A percentile compares a stretch with the other conserved stretches of the same genome.
phyloP scores from a whole-genome alignment of 2,888 invertebrate genomes.

The Caenorhabditis drosophilae region DNA sequence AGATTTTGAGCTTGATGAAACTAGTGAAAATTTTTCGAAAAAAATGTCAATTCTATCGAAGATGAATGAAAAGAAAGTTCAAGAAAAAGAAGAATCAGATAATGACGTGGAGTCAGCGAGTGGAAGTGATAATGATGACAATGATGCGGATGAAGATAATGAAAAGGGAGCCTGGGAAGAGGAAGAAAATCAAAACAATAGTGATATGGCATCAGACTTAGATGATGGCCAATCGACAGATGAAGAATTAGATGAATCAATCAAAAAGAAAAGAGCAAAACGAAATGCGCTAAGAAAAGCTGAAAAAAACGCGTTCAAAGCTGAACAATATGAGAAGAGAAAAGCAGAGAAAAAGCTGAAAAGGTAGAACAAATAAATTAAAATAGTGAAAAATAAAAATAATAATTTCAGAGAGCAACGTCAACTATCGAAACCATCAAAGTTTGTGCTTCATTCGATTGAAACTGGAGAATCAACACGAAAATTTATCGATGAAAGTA shows the following conservation, averaged over 20 bases:
- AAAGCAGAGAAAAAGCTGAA: constrained; percentile 34
- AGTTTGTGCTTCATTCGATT: constrained; percentile 47
- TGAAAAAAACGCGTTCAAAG: constrained; percentile 20
- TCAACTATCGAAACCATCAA: constrained; percentile 35
- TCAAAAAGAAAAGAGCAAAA: constrained; percentile 30
- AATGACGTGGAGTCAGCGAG: constrained; percentile 25
- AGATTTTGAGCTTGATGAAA: constrained; percentile 74
- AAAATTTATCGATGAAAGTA: constrained; percentile 45
- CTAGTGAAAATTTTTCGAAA: constrained; percentile 37
- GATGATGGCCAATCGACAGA: constrained; percentile 22
- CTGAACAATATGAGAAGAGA: constrained; percentile 28
- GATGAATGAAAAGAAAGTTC: constrained; percentile 16
- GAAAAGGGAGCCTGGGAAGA: constrained; percentile 17
- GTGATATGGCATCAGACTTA: constrained; percentile 27
- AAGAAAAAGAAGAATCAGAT: constrained; percentile 23
- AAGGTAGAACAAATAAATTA: no score
- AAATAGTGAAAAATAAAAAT: no score
- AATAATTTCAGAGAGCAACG: no score
- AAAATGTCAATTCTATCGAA: constrained; percentile 21
- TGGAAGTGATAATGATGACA: constrained; percentile 11
- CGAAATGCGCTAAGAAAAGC: constrained; percentile 14
- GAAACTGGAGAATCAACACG: constrained; percentile 43
- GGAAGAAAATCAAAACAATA: constrained; percentile 16
- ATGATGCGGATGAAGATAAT: constrained; percentile 4
- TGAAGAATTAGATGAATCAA: constrained; percentile 23